Conservation (phyloP, 1,140 invertebrate species). For the Platorchestia sp. region DNA sequence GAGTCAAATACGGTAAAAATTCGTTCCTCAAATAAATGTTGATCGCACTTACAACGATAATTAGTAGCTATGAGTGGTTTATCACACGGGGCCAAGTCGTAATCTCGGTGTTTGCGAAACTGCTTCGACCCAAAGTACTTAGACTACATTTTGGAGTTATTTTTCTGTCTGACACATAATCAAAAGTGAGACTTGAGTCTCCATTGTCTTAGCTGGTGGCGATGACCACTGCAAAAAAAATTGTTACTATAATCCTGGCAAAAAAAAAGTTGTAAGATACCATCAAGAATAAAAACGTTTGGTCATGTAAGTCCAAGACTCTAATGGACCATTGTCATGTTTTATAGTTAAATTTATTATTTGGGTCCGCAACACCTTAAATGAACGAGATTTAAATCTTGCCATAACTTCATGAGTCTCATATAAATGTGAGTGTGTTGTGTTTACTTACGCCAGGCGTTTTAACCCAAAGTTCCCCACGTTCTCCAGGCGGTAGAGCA, state of each 20-base stretch:
- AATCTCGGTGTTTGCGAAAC: not conserved
- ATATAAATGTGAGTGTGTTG: not conserved
- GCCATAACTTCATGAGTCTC: not conserved
- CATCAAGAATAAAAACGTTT: too few relatives aligned
- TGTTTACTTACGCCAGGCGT: slow-evolving; percentile 52
- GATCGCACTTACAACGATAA: not conserved
- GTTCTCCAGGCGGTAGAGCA: slow-evolving; percentile 32
- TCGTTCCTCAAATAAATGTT: not conserved
- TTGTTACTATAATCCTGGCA: too few relatives aligned
- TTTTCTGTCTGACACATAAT: too few relatives aligned
- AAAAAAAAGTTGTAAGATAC: too few relatives aligned
- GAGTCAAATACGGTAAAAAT: not conserved
- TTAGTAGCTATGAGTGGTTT: not conserved
- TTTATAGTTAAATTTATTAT: too few relatives aligned
- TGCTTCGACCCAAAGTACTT: not conserved
- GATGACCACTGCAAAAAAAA: too few relatives aligned
- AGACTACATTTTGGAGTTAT: not conserved
- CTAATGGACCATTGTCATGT: too few relatives aligned
- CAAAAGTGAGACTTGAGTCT: too few relatives aligned
- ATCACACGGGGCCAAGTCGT: not conserved
- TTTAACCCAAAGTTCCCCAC: slow-evolving; percentile 60
- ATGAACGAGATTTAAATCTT: not conserved
- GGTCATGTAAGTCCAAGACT: too few relatives aligned
- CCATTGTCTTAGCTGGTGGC: too few relatives aligned
- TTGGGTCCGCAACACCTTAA: too few relatives aligned